Evolutionary conservation across 2,888 invertebrate species (phyloP).

Genomic region (Catocala nupta): DNA sequence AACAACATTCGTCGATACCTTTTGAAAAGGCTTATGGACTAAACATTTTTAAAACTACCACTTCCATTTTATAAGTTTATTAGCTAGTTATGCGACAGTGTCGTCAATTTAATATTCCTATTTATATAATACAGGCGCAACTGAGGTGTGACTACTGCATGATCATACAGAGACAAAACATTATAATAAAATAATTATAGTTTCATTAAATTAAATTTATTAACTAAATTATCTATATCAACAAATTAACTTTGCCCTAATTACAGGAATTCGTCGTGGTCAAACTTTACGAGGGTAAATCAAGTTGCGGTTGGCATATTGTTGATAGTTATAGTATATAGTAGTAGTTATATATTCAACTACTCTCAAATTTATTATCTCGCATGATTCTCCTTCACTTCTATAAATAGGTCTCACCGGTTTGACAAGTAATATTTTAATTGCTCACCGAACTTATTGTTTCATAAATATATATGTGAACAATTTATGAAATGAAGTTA

Average conservation of each 20-base stretch:
- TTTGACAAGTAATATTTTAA: conserved; percentile 16
- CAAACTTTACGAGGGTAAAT: conserved; percentile 40
- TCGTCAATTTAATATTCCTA: not conserved
- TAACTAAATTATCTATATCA: not conserved
- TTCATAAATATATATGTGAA: too few species aligned
- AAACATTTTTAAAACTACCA: conserved; percentile 33
- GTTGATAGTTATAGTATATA: conserved; percentile 26
- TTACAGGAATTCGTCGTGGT: conserved; percentile 30
- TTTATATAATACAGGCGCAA: not conserved
- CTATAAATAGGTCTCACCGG: conserved; percentile 20
- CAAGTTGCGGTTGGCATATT: conserved; percentile 37
- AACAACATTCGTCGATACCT: conserved; percentile 34
- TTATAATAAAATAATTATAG: too few species aligned
- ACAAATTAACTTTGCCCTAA: conserved; percentile 36
- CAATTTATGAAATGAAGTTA: conserved; percentile 21
- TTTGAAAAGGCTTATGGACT: conserved; percentile 39
- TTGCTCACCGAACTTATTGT: not conserved
- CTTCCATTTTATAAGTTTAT: conserved; percentile 26
- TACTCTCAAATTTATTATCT: conserved; percentile 22
- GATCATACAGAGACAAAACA: not conserved
- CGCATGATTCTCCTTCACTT: conserved; percentile 8
- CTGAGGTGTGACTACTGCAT: not conserved
- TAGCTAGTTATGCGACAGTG: conserved; percentile 15
- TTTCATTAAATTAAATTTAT: too few species aligned
- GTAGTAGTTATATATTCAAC: not conserved